A percentile compares a stretch with the other conserved stretches of the same genome.
Conservation (phyloP, 2,888 invertebrate genomes). For the Scaptomyza caliginosa region DNA sequence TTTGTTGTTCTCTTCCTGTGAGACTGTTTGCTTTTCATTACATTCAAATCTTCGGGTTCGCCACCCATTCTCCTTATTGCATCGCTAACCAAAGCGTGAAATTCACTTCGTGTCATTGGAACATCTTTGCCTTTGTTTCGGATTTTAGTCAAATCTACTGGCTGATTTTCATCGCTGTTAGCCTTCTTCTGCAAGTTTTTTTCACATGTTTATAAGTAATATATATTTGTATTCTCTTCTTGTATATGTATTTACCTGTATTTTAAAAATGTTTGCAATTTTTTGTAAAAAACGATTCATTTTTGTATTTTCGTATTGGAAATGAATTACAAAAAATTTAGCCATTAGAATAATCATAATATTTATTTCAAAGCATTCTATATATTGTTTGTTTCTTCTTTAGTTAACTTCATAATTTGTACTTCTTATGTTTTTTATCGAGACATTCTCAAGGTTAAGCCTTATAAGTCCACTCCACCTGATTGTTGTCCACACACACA, state of each 20-base stretch:
- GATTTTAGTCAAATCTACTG: too few species aligned
- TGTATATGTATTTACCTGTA: conserved; percentile 11
- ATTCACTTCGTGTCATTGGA: too few species aligned
- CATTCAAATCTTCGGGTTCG: too few species aligned
- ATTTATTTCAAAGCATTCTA: background rate
- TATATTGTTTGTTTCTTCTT: background rate
- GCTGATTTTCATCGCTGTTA: background rate
- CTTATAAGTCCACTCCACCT: conserved; percentile 37
- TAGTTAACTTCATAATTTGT: background rate
- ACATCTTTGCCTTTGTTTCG: too few species aligned
- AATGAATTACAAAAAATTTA: background rate
- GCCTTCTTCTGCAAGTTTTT: background rate
- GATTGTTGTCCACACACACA: conserved; percentile 19
- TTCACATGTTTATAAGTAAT: background rate
- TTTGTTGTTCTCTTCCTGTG: too few species aligned
- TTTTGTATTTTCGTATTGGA: too few species aligned
- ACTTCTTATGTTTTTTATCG: conserved; percentile 17
- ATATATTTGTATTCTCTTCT: background rate
- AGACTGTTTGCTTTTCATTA: too few species aligned
- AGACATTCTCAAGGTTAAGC: conserved; percentile 31
- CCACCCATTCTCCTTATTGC: too few species aligned
- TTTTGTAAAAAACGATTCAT: background rate
- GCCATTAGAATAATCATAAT: background rate
- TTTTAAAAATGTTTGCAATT: background rate
- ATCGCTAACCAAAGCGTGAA: too few species aligned